Conservation (phyloP, 2,797 vertebrate species). For the Pelobates cultripes region DNA sequence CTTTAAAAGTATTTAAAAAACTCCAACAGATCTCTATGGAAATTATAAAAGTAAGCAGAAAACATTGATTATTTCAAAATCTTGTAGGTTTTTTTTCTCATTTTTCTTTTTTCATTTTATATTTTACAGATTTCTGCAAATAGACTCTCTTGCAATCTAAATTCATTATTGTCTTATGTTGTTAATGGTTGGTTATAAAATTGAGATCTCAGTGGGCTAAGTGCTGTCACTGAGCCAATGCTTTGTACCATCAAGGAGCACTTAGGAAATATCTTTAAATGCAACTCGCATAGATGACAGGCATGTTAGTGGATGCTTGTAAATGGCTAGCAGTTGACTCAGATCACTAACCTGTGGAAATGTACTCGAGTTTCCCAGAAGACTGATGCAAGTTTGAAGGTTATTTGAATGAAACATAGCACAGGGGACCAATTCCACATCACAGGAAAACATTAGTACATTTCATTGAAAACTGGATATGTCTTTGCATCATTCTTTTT, state of each 20-base stretch:
- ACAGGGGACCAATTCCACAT: slow-evolving; percentile 29
- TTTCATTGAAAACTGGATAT: slow-evolving; percentile 25
- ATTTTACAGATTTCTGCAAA: slow-evolving; percentile 24
- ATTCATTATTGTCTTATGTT: slow-evolving; percentile 27
- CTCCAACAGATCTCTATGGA: too few relatives aligned
- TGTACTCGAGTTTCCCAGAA: slow-evolving; percentile 42
- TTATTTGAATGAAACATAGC: slow-evolving; percentile 30
- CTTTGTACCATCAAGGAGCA: slow-evolving; percentile 29
- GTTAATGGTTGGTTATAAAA: slow-evolving; percentile 28
- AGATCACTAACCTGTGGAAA: slow-evolving; percentile 44
- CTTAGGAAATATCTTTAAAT: slow-evolving; percentile 38
- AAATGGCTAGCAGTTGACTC: slow-evolving; percentile 49
- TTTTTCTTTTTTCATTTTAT: neutral
- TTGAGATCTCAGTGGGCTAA: slow-evolving; percentile 37
- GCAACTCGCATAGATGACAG: slow-evolving; percentile 42
- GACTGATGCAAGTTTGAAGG: slow-evolving; percentile 42
- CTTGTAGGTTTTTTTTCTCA: neutral
- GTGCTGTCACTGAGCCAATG: slow-evolving; percentile 39
- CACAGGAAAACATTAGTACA: slow-evolving; percentile 34
- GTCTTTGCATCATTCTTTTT: slow-evolving; percentile 23
- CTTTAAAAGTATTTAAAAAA: too few relatives aligned
- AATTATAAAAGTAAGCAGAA: too few relatives aligned
- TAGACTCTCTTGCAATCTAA: slow-evolving; percentile 24
- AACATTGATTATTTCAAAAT: too few relatives aligned
- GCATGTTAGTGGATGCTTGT: slow-evolving; percentile 34